Base-by-base conservation (phyloP, 2,797 vertebrate genomes). In the Enteromius mattozi region DNA sequence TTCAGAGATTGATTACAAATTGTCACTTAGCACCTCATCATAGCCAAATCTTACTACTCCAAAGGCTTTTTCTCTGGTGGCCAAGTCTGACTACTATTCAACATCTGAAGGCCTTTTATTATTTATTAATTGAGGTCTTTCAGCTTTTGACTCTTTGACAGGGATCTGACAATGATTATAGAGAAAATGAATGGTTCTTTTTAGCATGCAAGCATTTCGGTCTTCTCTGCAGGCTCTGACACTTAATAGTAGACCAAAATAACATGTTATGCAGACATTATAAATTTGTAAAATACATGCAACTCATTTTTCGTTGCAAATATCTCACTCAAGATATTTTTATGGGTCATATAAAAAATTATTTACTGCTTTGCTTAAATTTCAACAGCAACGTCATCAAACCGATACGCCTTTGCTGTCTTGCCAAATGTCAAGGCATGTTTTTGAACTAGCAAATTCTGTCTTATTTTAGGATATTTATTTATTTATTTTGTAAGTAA, bases 111-210 rank as follows among this genome's bases (percentile, higher is more conserved):
- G 69, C 78, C 68, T 82, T 86, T 82, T 89, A 71, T 71, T 84
- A 78, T 42, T 88, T 89, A 65, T 81, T 86, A 87, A 90, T 89
- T 76, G 63, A 84, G 79, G 80, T 87, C 90, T 92, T 82, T 82
- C 87, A 92, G 88, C 68, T 74, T 78, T 71, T 87, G 75, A 89
- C 87, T 88, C 91, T 83, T 87, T 85, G 84, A 90, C 89, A 86
- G 86, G 71, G 90, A 86, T 90, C 93, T 94, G 93, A 94, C 88
- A 93, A 89, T 91, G 92, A 94, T 95, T 94, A 94, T 21, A 68
- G 86, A 89, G 88, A 90, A 88, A 90, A 94, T 92, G 88, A 88
- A 94, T 94, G 91, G 88, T 49, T 70, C 80, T 92, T 92, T 89
- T 84, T 86, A 86, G 87, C 74, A 88, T 85, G 84, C 87, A 89